Conservation (phyloP, 2,888 invertebrate genomes). For the Ectropis crepuscularia region DNA sequence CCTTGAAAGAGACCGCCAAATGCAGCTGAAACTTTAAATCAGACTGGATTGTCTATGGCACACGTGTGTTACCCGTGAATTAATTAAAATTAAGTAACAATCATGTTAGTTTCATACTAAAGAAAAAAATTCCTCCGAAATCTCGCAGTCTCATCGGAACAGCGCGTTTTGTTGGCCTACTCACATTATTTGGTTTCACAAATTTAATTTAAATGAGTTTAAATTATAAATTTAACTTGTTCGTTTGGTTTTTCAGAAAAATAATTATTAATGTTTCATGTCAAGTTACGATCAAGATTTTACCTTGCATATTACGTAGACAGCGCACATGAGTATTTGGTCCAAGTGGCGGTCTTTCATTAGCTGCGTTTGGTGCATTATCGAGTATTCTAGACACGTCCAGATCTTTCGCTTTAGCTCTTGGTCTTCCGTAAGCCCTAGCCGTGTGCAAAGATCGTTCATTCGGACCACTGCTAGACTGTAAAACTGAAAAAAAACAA, state of each 20-base stretch:
- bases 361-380: conserved; percentile 92
- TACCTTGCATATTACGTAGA: conserved; percentile 97
- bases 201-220: no score
- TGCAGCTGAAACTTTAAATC: no score
- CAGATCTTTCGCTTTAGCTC: conserved; percentile 95
- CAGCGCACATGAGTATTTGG: conserved; percentile 98
- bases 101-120: no score
- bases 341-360: conserved; percentile 98
- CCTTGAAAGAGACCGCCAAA: no score
- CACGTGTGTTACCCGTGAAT: no score
- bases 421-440: conserved; percentile 87
- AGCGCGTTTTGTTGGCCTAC: no score
- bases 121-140: no score
- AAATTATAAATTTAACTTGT: no score
- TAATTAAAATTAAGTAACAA: no score
- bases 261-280: background rate
- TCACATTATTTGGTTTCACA: no score
- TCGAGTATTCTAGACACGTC: conserved; percentile 97
- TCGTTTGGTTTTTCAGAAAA: background rate
- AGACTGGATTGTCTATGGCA: no score
- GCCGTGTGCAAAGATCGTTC: conserved; percentile 93
- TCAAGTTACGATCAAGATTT: background rate
- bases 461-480: conserved; percentile 96
- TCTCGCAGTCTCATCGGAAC: no score
- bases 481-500: conserved; percentile 89